phyloP scores from a whole-genome alignment of 1,140 invertebrate genomes.

The Adelges cooleyi region DNA sequence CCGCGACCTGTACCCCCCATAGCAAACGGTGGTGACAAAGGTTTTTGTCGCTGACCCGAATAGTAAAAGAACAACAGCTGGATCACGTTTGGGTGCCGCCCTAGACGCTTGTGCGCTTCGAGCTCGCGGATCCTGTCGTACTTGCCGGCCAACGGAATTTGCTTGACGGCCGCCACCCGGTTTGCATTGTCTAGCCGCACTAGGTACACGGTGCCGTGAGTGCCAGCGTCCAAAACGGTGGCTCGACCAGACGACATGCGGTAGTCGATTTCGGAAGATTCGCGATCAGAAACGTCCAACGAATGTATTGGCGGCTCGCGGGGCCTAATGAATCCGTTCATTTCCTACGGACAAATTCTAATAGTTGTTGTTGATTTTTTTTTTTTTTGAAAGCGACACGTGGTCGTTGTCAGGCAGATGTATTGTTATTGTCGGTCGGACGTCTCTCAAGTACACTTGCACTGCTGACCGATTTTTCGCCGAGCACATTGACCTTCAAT shows the following conservation, averaged over 20 bases:
- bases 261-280: background rate
- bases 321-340: too few species aligned
- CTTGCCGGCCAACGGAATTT: background rate
- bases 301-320: too few species aligned
- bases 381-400: background rate
- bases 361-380: background rate
- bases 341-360: too few species aligned
- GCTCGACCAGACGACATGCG: background rate
- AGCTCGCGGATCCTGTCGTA: background rate
- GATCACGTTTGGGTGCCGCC: background rate
- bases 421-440: too few species aligned
- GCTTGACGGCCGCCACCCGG: background rate
- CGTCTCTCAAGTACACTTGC: too few species aligned
- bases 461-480: too few species aligned
- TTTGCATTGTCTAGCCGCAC: background rate
- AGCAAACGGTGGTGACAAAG: too few species aligned
- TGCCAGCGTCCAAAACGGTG: background rate
- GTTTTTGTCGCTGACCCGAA: background rate
- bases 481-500: conserved; percentile 6
- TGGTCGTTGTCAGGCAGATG: background rate
- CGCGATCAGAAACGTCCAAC: too few species aligned
- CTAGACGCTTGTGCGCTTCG: background rate
- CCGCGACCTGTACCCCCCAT: background rate
- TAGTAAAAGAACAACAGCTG: conserved; percentile 5
- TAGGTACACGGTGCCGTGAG: background rate